Evolutionary conservation across 2,888 invertebrate species (phyloP).

Genomic region (Mesorhabditis spiculigera): DNA sequence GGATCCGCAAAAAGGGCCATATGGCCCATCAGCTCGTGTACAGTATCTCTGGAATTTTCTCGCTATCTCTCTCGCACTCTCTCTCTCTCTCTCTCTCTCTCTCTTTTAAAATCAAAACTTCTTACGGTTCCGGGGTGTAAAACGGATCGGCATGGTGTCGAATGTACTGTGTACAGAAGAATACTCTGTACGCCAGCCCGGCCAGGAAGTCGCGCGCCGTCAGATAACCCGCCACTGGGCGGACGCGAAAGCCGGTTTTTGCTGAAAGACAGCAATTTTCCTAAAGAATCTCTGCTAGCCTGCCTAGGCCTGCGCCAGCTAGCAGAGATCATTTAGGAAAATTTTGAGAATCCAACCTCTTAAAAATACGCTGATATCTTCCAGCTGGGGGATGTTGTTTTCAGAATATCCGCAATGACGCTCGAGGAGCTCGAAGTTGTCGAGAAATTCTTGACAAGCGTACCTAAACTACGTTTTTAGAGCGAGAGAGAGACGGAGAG

Average conservation of each 20-base stretch:
- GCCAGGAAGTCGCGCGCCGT: slow-evolving; percentile 78
- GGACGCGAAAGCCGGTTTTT: slow-evolving; percentile 83
- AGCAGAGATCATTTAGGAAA: too few relatives aligned
- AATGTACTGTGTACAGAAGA: slow-evolving; percentile 86
- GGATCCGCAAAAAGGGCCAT: slow-evolving; percentile 89
- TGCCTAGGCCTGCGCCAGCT: too few relatives aligned
- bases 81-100: too few relatives aligned
- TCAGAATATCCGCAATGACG: slow-evolving; percentile 83
- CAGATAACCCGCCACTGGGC: slow-evolving; percentile 84
- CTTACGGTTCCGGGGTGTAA: slow-evolving; percentile 94
- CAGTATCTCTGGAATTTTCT: slow-evolving; percentile 21
- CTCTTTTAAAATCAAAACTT: too few relatives aligned
- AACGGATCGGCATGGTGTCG: slow-evolving; percentile 93
- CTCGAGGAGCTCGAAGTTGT: slow-evolving; percentile 79
- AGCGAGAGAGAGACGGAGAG: too few relatives aligned
- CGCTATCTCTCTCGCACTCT: background rate
- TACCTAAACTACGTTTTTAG: slow-evolving; percentile 61
- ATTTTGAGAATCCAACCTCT: slow-evolving; percentile 63
- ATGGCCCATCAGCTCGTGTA: slow-evolving; percentile 67
- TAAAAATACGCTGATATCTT: slow-evolving; percentile 87
- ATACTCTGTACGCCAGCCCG: slow-evolving; percentile 77
- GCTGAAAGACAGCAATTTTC: slow-evolving; percentile 58
- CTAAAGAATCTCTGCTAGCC: too few relatives aligned
- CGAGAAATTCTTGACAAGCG: slow-evolving; percentile 73
- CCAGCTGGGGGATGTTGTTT: slow-evolving; percentile 84